Conservation (phyloP, 2,888 invertebrate species). For the Pedicia rivosa region DNA sequence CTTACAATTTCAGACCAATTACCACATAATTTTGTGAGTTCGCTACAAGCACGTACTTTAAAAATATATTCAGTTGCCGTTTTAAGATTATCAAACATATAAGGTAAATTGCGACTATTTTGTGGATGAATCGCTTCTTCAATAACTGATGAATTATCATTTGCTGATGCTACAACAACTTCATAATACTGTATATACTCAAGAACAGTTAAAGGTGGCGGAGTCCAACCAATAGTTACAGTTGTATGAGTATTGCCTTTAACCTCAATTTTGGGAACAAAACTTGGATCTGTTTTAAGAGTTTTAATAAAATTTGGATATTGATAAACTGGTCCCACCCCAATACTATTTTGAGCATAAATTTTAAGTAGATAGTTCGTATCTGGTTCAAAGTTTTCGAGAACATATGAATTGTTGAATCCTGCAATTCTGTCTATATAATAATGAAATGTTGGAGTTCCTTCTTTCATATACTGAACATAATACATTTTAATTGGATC, state of each 20-base stretch:
- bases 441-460: constrained; percentile 39
- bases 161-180: constrained; percentile 43
- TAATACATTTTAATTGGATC: constrained; percentile 43
- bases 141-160: constrained; percentile 31
- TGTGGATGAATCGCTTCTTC: constrained; percentile 47
- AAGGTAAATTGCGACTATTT: constrained; percentile 48
- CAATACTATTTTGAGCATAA: constrained; percentile 47
- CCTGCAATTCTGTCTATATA: constrained; percentile 42
- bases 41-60: constrained; percentile 65
- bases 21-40: constrained; percentile 58
- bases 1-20: constrained; percentile 60
- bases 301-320: constrained; percentile 42
- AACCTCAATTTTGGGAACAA: constrained; percentile 61
- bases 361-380: constrained; percentile 52
- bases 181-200: constrained; percentile 63
- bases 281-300: constrained; percentile 54
- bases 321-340: constrained; percentile 36
- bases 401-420: constrained; percentile 48
- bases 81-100: constrained; percentile 59
- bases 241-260: constrained; percentile 50
- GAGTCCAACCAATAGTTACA: constrained; percentile 66
- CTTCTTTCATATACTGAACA: constrained; percentile 39
- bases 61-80: constrained; percentile 70
- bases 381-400: constrained; percentile 44
- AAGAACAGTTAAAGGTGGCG: constrained; percentile 45